Evolutionary conservation across 2,113 vertebrate genomes (phyloP).

Genomic region (Alligator sinensis): DNA sequence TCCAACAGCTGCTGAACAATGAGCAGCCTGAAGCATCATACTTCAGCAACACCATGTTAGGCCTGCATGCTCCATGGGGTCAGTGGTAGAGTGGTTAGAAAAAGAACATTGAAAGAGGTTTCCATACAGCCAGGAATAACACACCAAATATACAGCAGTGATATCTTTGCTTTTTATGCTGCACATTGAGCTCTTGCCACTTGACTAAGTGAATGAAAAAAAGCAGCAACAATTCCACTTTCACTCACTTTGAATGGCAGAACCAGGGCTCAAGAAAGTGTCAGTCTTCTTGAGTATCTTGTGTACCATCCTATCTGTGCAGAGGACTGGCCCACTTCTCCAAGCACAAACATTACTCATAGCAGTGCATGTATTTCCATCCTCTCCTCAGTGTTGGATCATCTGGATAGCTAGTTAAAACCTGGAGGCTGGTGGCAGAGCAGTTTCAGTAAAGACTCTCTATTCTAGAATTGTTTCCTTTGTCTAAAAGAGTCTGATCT

Average conservation of each 20-base stretch:
- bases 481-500: background rate
- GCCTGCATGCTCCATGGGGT: background rate
- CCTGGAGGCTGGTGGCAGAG: background rate
- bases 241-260: background rate
- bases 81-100: background rate
- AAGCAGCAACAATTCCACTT: background rate
- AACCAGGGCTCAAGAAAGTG: background rate
- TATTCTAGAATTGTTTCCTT: background rate
- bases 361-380: background rate
- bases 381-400: background rate
- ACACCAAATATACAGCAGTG: rapidly evolving
- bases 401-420: background rate
- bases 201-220: background rate
- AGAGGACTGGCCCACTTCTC: background rate
- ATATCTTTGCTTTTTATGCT: background rate
- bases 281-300: background rate
- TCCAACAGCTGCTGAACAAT: constrained; percentile 35
- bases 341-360: background rate
- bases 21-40: background rate
- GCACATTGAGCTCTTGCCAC: background rate
- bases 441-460: background rate
- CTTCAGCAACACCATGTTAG: background rate
- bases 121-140: constrained; percentile 15
- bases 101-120: background rate
- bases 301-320: rapidly evolving